phyloP scores from a whole-genome alignment of 2,113 vertebrate genomes.

The Epinephelus cyanopodus region DNA sequence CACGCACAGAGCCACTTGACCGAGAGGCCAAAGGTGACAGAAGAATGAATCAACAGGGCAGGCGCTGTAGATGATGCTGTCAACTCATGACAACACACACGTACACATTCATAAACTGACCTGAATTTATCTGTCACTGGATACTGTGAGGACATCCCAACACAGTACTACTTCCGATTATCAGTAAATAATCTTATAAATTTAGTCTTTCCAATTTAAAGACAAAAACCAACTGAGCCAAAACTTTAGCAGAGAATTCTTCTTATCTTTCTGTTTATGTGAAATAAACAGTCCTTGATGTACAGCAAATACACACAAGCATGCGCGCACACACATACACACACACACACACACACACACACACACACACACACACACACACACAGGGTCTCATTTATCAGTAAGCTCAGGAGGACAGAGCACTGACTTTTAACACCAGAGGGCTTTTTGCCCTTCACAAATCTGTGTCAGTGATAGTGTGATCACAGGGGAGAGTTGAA shows the following conservation, averaged over 20 bases:
- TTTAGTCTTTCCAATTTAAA: background rate
- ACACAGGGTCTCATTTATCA: slow-evolving; percentile 26
- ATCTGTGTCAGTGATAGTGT: slow-evolving; percentile 36
- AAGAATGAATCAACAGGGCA: background rate
- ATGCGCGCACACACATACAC: background rate
- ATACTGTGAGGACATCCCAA: background rate
- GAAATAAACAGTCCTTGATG: background rate
- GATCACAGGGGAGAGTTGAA: slow-evolving; percentile 47
- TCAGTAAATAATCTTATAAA: background rate
- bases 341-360: background rate
- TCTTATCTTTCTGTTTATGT: background rate
- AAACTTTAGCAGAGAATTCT: background rate
- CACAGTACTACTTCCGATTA: background rate
- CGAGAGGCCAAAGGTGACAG: slow-evolving; percentile 31
- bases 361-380: slow-evolving; percentile 1
- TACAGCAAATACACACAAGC: background rate
- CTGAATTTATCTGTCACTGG: background rate
- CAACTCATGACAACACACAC: background rate
- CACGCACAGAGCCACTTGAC: background rate
- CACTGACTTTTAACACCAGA: background rate
- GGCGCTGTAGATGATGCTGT: background rate
- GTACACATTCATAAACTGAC: background rate
- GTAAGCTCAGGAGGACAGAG: background rate
- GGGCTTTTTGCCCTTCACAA: slow-evolving; percentile 5
- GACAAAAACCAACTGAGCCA: background rate